Evolutionary conservation across 1,140 invertebrate genomes (phyloP), one percentile per base, ranked within the genome.

Genomic region (Cherax quadricarinatus): DNA sequence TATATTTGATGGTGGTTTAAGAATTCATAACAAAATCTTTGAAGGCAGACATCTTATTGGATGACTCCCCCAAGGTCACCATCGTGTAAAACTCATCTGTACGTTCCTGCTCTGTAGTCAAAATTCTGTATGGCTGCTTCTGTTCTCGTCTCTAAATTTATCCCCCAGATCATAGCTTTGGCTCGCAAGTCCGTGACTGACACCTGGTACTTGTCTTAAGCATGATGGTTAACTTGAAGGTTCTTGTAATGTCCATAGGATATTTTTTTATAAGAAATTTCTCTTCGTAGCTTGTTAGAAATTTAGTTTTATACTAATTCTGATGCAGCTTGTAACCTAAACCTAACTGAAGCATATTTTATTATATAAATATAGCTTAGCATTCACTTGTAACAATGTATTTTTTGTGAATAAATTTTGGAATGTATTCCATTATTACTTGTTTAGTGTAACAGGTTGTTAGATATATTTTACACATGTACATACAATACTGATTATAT

Each of bases 41-140:
- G 48, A 78, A 48, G 41, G 70, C 85, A 86, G 70, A 86, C 24
- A 73, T 51, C 41, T 86, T 51, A n/a, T n/a, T 86, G 85, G 66
- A 73, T 70, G 49, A 86, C 62, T 86, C 85, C 85, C 51, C 88
- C 88, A 89, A 82, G 88, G 62, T 83, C 88, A 89, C 81, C 88
- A 89, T 89, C 81, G 66, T 82, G 80, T 73, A 83, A 57, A 53
- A 75, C 51, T 79, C 73, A n/a, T 30, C 85, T 70, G 53, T 66
- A 48, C 57, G 53, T 73, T 60, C n/a, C 66, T 30, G 49, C 85
- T 87, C 70, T 87, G 66, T 83, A 60, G 51, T 51, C 24, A 84
- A 84, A 78, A 81, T 73, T 83, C n/a, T 84, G 88, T 83, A 51
- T 84, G 62, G 81, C 81, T 80, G 80, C 80, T 89, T 89, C n/a